These are phyloP conservation scores for Ophion ellenae DNA, from an alignment of 2,888 invertebrate genomes.

Conservation along the genomic window DNA sequence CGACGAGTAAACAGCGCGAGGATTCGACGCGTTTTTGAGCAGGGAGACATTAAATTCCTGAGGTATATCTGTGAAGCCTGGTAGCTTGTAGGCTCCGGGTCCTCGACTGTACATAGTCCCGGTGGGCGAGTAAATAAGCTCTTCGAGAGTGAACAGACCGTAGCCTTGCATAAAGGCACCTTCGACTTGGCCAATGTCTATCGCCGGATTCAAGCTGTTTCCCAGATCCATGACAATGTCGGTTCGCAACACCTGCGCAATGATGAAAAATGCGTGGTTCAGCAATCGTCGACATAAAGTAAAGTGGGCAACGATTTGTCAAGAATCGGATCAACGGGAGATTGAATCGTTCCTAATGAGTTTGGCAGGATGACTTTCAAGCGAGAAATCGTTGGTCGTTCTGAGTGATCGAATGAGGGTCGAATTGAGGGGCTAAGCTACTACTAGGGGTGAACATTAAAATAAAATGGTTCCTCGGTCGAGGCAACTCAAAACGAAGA, in stretches of 20 bases:
- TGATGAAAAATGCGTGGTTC: background rate
- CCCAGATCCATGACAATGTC: constrained; percentile 99
- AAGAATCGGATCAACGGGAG: no score
- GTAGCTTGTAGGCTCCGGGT: constrained; percentile 97
- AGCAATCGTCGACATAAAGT: background rate
- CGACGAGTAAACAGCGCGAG: constrained; percentile 96
- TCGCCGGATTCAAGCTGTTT: constrained; percentile 97
- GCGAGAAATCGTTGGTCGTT: no score
- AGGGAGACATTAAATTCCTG: constrained; percentile 96
- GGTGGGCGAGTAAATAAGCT: constrained; percentile 93
- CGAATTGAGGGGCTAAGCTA: no score
- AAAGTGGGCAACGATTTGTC: no score
- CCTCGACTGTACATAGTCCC: constrained; percentile 94
- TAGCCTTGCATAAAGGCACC: constrained; percentile 98
- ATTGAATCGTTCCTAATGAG: no score
- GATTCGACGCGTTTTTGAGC: constrained; percentile 95
- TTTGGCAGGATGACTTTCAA: no score
- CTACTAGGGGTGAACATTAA: no score
- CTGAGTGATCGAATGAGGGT: background rate
- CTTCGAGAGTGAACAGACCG: constrained; percentile 95
- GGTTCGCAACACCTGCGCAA: constrained; percentile 88
- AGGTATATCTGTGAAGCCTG: constrained; percentile 96
- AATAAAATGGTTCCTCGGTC: no score
- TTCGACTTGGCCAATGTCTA: constrained; percentile 98
- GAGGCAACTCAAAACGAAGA: no score